Evolutionary conservation across 2,888 invertebrate species (phyloP), one percentile per base, ranked within the genome.

Genomic region (Chrysolina haemoptera): DNA sequence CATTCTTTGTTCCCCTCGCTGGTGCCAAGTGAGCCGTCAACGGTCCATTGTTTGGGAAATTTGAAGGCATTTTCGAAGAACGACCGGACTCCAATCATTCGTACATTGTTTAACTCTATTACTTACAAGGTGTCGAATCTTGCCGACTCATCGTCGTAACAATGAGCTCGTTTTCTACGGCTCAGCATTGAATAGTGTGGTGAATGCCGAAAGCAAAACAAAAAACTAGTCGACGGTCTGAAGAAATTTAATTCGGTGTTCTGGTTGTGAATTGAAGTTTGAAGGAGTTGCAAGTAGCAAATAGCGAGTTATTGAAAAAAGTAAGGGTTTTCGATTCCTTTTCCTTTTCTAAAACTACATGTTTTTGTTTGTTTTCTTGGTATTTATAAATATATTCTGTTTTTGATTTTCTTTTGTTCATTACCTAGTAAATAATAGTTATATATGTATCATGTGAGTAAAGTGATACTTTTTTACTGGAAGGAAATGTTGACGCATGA

Each of bases 11-110:
- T 63, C 62, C 12, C 53, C 20, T 55, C 40, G 11, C 59, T 16
- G 53, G 72, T 55, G 64, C 62, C 53, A 55, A 68, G 72, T 68
- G 68, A 73, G 72, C 68, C 68, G 72, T 73, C 72, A 73, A 73
- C 68, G 63, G 16, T 63, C 63, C 43, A 68, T 73, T 73, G 72
- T 73, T 64, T 43, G 64, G 68, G 53, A 53, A 73, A 64, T 73
- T 73, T 68, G 68, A 55, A 63, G 68, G 62, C 55, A 73, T 64
- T 68, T 73, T 68, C 72, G 63, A 27, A 59, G 62, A 68, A 59
- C 35, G n/a, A 35, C 59, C 27, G 59, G 9, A 27, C 14, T 27
- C 59, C 8, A 12, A n/a, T 67, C 43, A 22, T 14, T 62, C 63
- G 48, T 50, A 35, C 63, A 63, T 70, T 63, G 35, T 63, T 59